Conservation (phyloP, 2,888 invertebrate genomes). For the Eilema griseolum region DNA sequence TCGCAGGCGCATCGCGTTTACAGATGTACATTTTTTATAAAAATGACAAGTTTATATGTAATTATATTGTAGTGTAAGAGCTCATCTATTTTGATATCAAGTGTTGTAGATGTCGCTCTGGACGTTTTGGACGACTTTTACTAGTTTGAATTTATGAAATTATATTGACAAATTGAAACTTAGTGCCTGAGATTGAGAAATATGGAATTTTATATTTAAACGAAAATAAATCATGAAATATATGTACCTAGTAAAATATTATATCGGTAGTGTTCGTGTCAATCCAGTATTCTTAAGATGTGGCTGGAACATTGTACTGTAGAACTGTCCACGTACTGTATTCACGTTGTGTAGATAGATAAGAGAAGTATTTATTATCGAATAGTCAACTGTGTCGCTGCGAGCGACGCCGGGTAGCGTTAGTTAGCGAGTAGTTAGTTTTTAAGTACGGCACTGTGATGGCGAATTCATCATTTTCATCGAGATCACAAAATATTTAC, state of each 20-base stretch:
- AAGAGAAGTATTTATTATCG: constrained; percentile 32
- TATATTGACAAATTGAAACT: constrained; percentile 32
- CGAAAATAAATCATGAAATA: constrained; percentile 12
- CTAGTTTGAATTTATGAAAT: constrained; percentile 23
- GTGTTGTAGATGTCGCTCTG: constrained; percentile 32
- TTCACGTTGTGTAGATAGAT: constrained; percentile 27
- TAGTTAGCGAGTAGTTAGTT: constrained; percentile 19
- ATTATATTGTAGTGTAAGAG: constrained; percentile 40
- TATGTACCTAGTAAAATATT: constrained; percentile 19
- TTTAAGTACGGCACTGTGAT: constrained; percentile 10
- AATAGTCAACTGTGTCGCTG: constrained; percentile 1
- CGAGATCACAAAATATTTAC: background rate
- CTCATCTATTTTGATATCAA: constrained; percentile 53
- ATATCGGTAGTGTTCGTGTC: constrained; percentile 16
- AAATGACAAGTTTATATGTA: constrained; percentile 51
- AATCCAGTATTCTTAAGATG: constrained; percentile 23
- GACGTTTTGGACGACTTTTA: constrained; percentile 27
- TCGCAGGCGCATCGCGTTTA: constrained; percentile 16
- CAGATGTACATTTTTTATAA: constrained; percentile 48
- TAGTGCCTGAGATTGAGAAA: constrained; percentile 47
- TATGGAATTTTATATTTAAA: constrained; percentile 34
- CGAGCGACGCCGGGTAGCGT: constrained; percentile 8
- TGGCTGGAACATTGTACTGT: constrained; percentile 14
- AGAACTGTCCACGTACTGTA: constrained; percentile 26
- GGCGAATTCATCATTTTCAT: background rate